Evolutionary conservation across 2,888 invertebrate species (phyloP).

Genomic region (Tyria jacobaeae): DNA sequence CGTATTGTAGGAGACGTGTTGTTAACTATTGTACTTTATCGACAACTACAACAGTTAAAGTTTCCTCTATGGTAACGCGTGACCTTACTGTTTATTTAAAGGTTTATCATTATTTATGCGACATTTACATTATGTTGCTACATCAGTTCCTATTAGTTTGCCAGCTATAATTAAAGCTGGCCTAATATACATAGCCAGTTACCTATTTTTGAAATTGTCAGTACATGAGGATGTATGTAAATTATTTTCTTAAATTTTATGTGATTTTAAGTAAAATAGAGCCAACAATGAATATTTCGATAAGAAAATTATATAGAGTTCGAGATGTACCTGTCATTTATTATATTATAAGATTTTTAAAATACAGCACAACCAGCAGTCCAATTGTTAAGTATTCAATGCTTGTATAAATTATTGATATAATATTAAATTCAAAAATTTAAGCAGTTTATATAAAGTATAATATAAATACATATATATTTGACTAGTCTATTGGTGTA

Average conservation of each 20-base stretch:
- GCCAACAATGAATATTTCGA: not conserved
- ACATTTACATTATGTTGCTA: conserved; percentile 6
- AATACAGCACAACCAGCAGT: too few relatives aligned
- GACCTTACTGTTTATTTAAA: not conserved
- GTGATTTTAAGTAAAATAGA: not conserved
- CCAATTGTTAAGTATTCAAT: too few relatives aligned
- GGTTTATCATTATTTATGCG: conserved; percentile 4
- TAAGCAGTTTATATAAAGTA: too few relatives aligned
- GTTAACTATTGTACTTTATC: too few relatives aligned
- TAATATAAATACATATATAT: too few relatives aligned
- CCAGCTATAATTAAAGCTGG: not conserved
- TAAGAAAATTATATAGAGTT: too few relatives aligned
- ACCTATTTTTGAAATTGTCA: not conserved
- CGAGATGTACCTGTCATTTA: too few relatives aligned
- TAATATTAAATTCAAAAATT: too few relatives aligned
- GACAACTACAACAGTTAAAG: not conserved
- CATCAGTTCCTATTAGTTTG: conserved; percentile 10
- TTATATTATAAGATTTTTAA: too few relatives aligned
- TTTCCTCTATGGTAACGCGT: not conserved
- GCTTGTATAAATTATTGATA: too few relatives aligned
- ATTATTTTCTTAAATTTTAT: not conserved
- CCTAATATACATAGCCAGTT: not conserved
- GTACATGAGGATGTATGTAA: not conserved
- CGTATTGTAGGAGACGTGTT: too few relatives aligned
- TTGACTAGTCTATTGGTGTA: too few relatives aligned